Conservation (phyloP, 2,797 vertebrate genomes). For the Brachyrhaphis roseni region DNA sequence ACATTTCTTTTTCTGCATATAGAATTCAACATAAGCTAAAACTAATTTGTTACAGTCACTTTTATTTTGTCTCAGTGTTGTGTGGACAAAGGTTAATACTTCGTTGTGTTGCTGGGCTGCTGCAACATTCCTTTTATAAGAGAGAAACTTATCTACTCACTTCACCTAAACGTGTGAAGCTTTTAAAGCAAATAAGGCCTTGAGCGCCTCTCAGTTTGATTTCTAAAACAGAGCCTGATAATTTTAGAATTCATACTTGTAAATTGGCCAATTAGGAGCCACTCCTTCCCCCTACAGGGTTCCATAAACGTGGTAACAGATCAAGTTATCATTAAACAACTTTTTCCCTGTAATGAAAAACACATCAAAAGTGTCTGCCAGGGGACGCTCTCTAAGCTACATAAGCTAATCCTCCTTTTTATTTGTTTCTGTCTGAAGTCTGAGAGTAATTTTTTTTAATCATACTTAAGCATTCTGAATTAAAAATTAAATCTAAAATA, state of each 20-base stretch:
- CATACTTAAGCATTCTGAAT: slow-evolving; percentile 37
- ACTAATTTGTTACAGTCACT: slow-evolving; percentile 15
- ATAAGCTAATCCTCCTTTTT: slow-evolving; percentile 52
- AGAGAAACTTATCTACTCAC: slow-evolving; percentile 29
- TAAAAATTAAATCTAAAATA: slow-evolving; percentile 42
- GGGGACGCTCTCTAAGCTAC: slow-evolving; percentile 48
- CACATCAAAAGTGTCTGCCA: slow-evolving; percentile 57
- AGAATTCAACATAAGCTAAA: slow-evolving; percentile 7
- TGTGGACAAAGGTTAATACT: slow-evolving; percentile 21
- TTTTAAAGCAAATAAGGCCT: slow-evolving; percentile 27
- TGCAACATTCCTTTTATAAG: slow-evolving; percentile 54
- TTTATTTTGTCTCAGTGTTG: slow-evolving; percentile 29
- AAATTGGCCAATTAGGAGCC: slow-evolving; percentile 60
- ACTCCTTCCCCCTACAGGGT: slow-evolving; percentile 45
- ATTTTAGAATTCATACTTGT: slow-evolving; percentile 44
- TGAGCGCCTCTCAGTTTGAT: slow-evolving; percentile 37
- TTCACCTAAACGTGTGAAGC: slow-evolving; percentile 30
- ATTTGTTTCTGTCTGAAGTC: slow-evolving; percentile 39
- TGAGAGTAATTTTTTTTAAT: slow-evolving; percentile 36
- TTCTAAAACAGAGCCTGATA: slow-evolving; percentile 39
- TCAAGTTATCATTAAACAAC: slow-evolving; percentile 64
- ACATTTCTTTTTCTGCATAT: neutral
- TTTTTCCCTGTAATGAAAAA: slow-evolving; percentile 62
- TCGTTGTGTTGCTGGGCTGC: slow-evolving; percentile 24
- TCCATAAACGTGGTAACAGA: slow-evolving; percentile 49